A percentile compares a stretch with the other conserved stretches of the same genome.
phyloP scores from a whole-genome alignment of 2,797 vertebrate genomes.

The Nannoperca obscura region DNA sequence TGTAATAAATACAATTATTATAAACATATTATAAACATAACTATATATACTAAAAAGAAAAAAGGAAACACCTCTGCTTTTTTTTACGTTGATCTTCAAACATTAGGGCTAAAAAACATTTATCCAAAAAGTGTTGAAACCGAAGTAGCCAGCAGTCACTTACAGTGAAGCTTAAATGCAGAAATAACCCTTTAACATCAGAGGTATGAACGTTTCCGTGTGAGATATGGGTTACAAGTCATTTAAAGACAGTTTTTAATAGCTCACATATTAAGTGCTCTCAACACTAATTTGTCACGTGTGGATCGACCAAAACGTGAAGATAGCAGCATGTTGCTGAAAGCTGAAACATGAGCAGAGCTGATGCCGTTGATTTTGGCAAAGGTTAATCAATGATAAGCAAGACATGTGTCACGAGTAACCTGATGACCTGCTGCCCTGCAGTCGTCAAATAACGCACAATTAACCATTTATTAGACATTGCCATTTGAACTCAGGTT shows the following conservation, averaged over 20 bases:
- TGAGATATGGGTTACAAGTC: background rate
- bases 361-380: conserved; percentile 14
- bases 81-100: background rate
- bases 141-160: background rate
- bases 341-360: conserved; percentile 61
- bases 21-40: no score
- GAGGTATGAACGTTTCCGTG: background rate
- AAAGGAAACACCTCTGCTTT: background rate
- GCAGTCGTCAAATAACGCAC: background rate
- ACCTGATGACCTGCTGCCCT: conserved; percentile 7
- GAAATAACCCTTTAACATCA: background rate
- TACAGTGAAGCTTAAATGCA: background rate
- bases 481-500: conserved; percentile 41
- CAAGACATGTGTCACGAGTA: conserved; percentile 31
- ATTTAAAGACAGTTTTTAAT: conserved; percentile 18
- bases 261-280: conserved; percentile 27
- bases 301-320: conserved; percentile 39
- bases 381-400: conserved; percentile 53
- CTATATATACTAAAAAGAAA: background rate
- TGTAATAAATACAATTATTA: no score
- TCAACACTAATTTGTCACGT: conserved; percentile 35
- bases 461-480: conserved; percentile 30
- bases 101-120: background rate
- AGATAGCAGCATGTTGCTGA: conserved; percentile 24
- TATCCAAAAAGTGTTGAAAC: conserved; percentile 1